Conservation (phyloP, 2,888 invertebrate genomes). For the Aplocera efformata region DNA sequence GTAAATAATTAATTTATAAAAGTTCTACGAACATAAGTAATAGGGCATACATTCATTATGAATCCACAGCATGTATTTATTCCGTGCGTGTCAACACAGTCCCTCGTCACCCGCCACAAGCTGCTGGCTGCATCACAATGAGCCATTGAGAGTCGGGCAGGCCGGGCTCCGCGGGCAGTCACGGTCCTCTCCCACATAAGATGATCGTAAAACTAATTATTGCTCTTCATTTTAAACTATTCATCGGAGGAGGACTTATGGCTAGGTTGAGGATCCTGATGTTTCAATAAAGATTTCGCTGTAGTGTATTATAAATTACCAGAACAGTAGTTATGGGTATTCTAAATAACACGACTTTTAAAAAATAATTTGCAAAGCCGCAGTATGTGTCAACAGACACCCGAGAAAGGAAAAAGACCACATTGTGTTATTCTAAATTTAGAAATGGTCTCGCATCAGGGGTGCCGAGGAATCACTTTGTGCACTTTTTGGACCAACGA, state of each 20-base stretch:
- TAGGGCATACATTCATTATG: no score
- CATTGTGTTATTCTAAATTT: conserved; percentile 46
- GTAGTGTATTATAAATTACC: no score
- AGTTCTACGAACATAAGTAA: no score
- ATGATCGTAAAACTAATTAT: conserved; percentile 16
- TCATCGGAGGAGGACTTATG: no score
- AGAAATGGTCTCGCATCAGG: conserved; percentile 46
- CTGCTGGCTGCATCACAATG: conserved; percentile 44
- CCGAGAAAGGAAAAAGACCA: conserved; percentile 43
- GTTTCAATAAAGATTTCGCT: no score
- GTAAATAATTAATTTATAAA: no score
- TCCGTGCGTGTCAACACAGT: conserved; percentile 19
- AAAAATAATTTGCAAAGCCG: no score
- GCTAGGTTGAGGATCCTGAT: no score
- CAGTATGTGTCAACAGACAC: conserved; percentile 18
- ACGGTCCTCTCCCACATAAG: conserved; percentile 10
- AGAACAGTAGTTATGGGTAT: no score
- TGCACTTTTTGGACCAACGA: conserved; percentile 25
- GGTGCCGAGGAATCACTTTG: conserved; percentile 31
- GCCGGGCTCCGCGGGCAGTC: conserved; percentile 16
- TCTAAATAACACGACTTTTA: no score
- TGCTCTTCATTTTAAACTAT: no score
- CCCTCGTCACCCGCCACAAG: conserved; percentile 28
- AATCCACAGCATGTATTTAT: not conserved
- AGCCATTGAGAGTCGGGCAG: conserved; percentile 42